Evolutionary conservation across 2,888 invertebrate species (phyloP).

Genomic region (Mesoligia furuncula): DNA sequence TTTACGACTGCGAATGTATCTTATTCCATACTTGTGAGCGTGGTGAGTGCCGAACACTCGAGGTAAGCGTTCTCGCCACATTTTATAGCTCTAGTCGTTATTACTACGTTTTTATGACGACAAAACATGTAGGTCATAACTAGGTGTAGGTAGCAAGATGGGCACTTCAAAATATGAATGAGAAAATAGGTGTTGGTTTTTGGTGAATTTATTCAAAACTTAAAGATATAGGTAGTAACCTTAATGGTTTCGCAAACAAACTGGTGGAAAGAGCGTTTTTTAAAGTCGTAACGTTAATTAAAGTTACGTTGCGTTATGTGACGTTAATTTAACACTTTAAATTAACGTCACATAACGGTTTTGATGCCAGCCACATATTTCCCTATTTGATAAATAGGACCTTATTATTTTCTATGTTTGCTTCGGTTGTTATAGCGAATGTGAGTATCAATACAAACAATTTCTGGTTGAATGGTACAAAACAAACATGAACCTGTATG

Average conservation of each 20-base stretch:
- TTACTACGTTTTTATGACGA: slow-evolving; percentile 41
- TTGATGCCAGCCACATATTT: not conserved
- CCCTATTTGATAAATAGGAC: too few species aligned
- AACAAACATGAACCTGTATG: too few species aligned
- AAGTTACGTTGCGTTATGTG: too few species aligned
- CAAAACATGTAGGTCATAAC: slow-evolving; percentile 7
- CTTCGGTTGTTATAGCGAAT: too few species aligned
- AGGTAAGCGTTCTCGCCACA: slow-evolving; percentile 29
- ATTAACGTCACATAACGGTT: too few species aligned
- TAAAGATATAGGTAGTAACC: not conserved
- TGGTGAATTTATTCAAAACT: not conserved
- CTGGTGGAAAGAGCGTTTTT: not conserved
- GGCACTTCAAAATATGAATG: slow-evolving; percentile 17
- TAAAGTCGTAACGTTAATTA: too few species aligned
- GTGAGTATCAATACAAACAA: too few species aligned
- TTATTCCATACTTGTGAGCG: slow-evolving; percentile 41
- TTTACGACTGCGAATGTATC: slow-evolving; percentile 45
- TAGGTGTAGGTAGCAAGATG: not conserved
- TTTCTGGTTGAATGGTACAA: too few species aligned
- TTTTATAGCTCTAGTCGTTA: slow-evolving; percentile 49
- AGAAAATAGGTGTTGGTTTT: not conserved
- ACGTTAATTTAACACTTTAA: too few species aligned
- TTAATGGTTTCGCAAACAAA: not conserved
- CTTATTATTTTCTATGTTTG: too few species aligned
- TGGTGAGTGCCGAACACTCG: slow-evolving; percentile 29